Evolutionary conservation across 2,797 vertebrate genomes (phyloP).

Genomic region (Pelodytes ibericus): DNA sequence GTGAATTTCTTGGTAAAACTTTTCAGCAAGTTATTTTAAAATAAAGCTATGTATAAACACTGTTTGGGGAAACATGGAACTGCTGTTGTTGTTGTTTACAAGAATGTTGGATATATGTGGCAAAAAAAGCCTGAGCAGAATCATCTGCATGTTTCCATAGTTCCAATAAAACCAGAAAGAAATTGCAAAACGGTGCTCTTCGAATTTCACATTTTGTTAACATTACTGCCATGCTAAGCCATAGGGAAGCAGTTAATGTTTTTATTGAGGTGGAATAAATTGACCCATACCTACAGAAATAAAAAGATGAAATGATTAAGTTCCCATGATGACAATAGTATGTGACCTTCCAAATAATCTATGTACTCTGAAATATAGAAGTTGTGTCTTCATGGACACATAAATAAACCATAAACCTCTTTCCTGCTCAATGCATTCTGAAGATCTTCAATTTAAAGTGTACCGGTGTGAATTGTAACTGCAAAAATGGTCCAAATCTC

Average conservation of each 20-base stretch:
- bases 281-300: slow-evolving; percentile 15
- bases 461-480: background rate
- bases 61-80: too few relatives aligned
- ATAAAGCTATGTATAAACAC: too few relatives aligned
- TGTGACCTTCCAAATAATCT: slow-evolving; percentile 37
- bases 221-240: slow-evolving; percentile 2
- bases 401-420: slow-evolving; percentile 25
- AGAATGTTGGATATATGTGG: too few relatives aligned
- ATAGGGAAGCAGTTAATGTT: slow-evolving; percentile 1
- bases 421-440: slow-evolving; percentile 29
- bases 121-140: background rate
- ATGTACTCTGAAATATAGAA: slow-evolving; percentile 22
- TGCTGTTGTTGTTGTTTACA: too few relatives aligned
- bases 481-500: too few relatives aligned
- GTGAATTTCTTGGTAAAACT: too few relatives aligned
- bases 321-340: slow-evolving; percentile 6
- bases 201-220: slow-evolving; percentile 1
- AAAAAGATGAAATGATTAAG: slow-evolving; percentile 17
- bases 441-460: background rate
- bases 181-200: background rate
- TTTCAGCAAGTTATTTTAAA: too few relatives aligned
- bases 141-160: background rate
- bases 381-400: slow-evolving; percentile 31
- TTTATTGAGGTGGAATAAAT: slow-evolving; percentile 16
- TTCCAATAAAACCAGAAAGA: slow-evolving; percentile 1